Conservation (phyloP, 1,140 invertebrate genomes). For the Chironomus striatipennis region DNA sequence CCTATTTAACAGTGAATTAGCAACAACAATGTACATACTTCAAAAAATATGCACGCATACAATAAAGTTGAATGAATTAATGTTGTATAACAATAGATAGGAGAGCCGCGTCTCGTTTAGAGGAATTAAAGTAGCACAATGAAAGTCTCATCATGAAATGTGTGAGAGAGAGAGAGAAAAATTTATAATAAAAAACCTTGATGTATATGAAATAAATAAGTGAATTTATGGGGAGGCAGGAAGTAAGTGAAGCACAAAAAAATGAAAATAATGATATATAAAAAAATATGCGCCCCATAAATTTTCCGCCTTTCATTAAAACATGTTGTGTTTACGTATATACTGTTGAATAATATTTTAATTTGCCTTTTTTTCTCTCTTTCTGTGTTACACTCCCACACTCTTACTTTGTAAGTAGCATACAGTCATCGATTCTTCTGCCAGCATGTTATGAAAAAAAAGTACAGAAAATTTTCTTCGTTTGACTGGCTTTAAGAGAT, state of each 20-base stretch:
- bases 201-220: slow-evolving; percentile 10
- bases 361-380: slow-evolving; percentile 4
- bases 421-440: not conserved
- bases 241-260: not conserved
- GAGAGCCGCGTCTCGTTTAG: too few species aligned
- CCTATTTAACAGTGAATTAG: slow-evolving; percentile 7
- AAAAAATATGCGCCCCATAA: slow-evolving; percentile 9
- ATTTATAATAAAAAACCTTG: not conserved
- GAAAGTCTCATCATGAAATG: not conserved
- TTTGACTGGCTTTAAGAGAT: not conserved
- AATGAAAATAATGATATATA: slow-evolving; percentile 16
- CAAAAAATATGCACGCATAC: too few species aligned
- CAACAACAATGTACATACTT: not conserved
- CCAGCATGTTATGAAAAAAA: not conserved
- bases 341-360: slow-evolving; percentile 24
- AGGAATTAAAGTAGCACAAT: not conserved
- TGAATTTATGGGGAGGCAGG: not conserved
- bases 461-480: not conserved
- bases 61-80: too few species aligned
- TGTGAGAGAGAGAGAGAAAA: not conserved
- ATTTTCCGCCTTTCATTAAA: slow-evolving; percentile 18
- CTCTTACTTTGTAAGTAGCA: not conserved
- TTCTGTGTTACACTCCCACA: not conserved
- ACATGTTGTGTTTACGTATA: slow-evolving; percentile 15
- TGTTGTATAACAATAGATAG: too few species aligned